Evolutionary conservation across 2,888 invertebrate species (phyloP).

Genomic region (Balanococcus diminutus): DNA sequence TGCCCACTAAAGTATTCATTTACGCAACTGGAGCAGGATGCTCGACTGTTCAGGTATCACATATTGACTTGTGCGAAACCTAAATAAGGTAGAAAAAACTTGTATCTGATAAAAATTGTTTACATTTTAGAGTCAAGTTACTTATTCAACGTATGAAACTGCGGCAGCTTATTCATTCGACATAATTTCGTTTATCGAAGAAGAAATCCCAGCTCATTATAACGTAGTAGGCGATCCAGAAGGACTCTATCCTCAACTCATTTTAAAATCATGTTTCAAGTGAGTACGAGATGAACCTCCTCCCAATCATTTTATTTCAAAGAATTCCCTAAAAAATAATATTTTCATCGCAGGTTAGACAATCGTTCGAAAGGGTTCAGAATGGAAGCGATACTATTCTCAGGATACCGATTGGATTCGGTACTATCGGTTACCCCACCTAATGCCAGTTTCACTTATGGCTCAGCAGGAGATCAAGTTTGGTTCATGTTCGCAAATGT

Average conservation of each 20-base stretch:
- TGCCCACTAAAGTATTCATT: conserved; percentile 74
- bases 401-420: conserved; percentile 47
- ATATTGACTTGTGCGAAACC: neutral
- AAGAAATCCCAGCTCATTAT: conserved; percentile 52
- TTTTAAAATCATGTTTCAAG: conserved; percentile 53
- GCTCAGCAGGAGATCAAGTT: conserved; percentile 39
- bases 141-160: conserved; percentile 41
- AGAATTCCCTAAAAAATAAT: neutral
- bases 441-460: neutral
- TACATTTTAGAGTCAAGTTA: conserved; percentile 31
- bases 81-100: neutral
- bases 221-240: conserved; percentile 52
- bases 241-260: conserved; percentile 46
- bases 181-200: conserved; percentile 48
- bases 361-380: conserved; percentile 42
- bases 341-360: conserved; percentile 31
- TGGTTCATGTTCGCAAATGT: conserved; percentile 53
- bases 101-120: neutral
- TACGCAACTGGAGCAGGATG: conserved; percentile 74
- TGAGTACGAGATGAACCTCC: neutral
- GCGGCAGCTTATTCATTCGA: conserved; percentile 32
- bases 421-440: conserved; percentile 42
- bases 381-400: conserved; percentile 47
- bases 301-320: neutral
- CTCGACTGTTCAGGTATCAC: conserved; percentile 69